Evolutionary conservation across 2,888 invertebrate genomes (phyloP), one percentile per base, ranked within the genome.

Genomic region (Ceraclea dissimilis): DNA sequence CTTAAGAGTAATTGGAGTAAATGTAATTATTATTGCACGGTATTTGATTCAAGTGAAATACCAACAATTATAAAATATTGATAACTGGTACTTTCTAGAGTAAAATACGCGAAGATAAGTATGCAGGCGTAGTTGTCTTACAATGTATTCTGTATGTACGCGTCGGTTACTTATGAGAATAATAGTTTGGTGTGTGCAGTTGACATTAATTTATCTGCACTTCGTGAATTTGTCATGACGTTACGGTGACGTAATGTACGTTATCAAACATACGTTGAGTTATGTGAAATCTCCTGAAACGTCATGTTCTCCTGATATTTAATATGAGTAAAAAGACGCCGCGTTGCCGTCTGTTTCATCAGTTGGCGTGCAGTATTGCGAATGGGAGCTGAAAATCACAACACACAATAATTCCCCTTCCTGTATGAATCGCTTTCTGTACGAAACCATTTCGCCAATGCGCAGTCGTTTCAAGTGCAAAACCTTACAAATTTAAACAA

Each of bases 321-420:
- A 26, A 43, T 39, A 60, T 54, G 58, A 43, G 58, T 52, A 57
- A 53, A 56, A 44, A 49, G 56, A 56, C 52, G 58, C 54, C 51
- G 56, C 58, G 54, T 56, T 58, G 58, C 54, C 58, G 52, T 51
- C 56, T 49, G 49, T 49, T n/a, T 20, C 11, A 49, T 20, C 49
- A 26, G 39, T 39, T n/a, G 13, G 39, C 13, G 39, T 39, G 39
- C 39, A 16, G 4, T 39, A 39, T 39, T 39, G 16, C 39, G 39
- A 39, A 39, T 39, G 39, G 39, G 13, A 16, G 13, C 39, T 39
- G 39, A 16, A n/a, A 39, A 26, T 26, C 4, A 26, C 26, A 26
- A 26, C 26, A 26, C 4, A 26, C 26, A 26, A 26, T n/a, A 6
- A 39, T 16, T 39, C 39, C 39, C 39, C 39, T 39, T 39, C 39